Percentiles rank a stretch among this genome's conserved stretches.
Conservation (phyloP, 2,888 invertebrate species). For the Melinopterus prodromus region DNA sequence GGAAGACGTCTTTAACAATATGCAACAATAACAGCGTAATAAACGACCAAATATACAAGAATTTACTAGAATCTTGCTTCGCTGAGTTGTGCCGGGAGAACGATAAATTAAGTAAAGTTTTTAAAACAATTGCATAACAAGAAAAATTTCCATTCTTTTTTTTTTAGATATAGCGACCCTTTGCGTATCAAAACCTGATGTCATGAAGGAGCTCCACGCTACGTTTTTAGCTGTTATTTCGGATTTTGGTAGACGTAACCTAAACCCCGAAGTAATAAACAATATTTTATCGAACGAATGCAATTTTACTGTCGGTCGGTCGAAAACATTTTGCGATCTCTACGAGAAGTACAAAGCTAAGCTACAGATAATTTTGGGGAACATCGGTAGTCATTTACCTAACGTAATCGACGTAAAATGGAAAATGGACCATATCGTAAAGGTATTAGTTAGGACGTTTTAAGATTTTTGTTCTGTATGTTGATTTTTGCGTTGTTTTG, state of each 20-base stretch:
- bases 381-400: conserved; percentile 60
- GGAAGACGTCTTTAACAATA: conserved; percentile 46
- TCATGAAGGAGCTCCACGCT: conserved; percentile 55
- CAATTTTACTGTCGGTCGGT: conserved; percentile 46
- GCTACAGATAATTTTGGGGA: conserved; percentile 52
- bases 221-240: conserved; percentile 51
- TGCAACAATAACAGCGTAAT: conserved; percentile 45
- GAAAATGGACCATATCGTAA: conserved; percentile 66
- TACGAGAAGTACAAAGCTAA: conserved; percentile 51
- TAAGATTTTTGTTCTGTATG: not conserved
- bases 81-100: conserved; percentile 44
- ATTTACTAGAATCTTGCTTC: conserved; percentile 52
- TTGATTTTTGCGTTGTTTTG: conserved; percentile 40
- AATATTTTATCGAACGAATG: conserved; percentile 50
- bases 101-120: conserved; percentile 47
- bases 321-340: conserved; percentile 47
- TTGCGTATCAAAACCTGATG: conserved; percentile 54
- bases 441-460: conserved; percentile 47
- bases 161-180: conserved; percentile 51
- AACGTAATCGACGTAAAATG: conserved; percentile 68
- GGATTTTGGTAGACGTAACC: conserved; percentile 52
- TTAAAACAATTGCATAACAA: not conserved
- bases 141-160: not conserved
- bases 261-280: conserved; percentile 47
- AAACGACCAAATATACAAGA: conserved; percentile 47